phyloP scores from a whole-genome alignment of 2,888 invertebrate species.

The Coecobrya sp. region DNA sequence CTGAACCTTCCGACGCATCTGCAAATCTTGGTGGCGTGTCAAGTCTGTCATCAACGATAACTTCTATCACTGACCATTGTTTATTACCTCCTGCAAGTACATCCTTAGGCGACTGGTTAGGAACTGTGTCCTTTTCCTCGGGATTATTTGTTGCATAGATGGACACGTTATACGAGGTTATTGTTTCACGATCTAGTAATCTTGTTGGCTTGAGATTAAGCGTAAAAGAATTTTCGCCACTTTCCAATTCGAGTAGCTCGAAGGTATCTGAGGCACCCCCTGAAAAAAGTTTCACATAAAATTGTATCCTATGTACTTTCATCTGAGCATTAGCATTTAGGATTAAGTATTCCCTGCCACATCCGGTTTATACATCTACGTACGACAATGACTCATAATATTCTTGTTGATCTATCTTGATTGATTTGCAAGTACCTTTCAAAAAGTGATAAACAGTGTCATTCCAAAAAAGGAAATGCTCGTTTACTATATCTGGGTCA shows the following conservation, averaged over 20 bases:
- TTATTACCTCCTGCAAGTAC: conserved; percentile 15
- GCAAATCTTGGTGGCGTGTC: conserved; percentile 90
- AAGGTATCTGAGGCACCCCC: conserved; percentile 38
- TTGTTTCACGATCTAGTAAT: conserved; percentile 67
- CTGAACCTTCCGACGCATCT: conserved; percentile 83
- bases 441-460: too few relatives aligned
- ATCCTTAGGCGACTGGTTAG: conserved; percentile 74
- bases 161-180: conserved; percentile 18
- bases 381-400: too few relatives aligned
- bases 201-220: not conserved
- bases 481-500: too few relatives aligned
- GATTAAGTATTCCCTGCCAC: too few relatives aligned
- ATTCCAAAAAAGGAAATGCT: too few relatives aligned
- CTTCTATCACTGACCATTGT: conserved; percentile 82
- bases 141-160: conserved; percentile 74
- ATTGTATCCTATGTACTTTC: not conserved
- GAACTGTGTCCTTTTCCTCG: not conserved
- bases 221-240: not conserved
- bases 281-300: not conserved
- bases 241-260: conserved; percentile 12
- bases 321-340: too few relatives aligned
- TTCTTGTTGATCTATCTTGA: too few relatives aligned
- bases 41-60: conserved; percentile 90
- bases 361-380: too few relatives aligned
- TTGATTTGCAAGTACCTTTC: too few relatives aligned